Percentiles rank a stretch among this genome's conserved stretches.
Conservation (phyloP, 2,113 vertebrate genomes). For the Nothocercus nigrocapillus region DNA sequence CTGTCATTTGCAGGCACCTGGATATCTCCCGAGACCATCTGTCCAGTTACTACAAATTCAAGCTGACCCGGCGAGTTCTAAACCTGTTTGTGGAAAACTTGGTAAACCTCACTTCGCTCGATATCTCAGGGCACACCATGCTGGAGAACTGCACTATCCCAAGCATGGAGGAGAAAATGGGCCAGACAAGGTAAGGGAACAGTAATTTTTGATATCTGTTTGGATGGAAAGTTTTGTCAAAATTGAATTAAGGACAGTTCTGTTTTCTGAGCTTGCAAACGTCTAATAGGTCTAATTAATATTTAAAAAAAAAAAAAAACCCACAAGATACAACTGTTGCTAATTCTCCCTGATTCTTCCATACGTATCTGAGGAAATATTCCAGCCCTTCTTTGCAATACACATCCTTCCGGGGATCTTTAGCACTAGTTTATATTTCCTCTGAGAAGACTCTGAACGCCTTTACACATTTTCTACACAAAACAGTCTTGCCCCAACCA, state of each 20-base stretch:
- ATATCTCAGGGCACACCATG: constrained; percentile 96
- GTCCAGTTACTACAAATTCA: constrained; percentile 90
- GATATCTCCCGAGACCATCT: constrained; percentile 93
- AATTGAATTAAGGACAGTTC: not conserved
- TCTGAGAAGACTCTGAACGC: not conserved
- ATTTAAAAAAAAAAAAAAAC: not conserved
- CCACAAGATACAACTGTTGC: not conserved
- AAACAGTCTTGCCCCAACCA: not conserved
- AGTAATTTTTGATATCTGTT: not conserved
- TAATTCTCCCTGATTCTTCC: not conserved
- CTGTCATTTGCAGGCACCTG: constrained; percentile 82
- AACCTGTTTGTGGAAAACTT: constrained; percentile 90
- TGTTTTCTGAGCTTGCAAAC: not conserved
- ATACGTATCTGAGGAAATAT: not conserved
- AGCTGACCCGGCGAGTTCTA: constrained; percentile 90
- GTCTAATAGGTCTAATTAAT: not conserved
- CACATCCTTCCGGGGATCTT: not conserved
- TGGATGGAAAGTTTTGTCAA: not conserved
- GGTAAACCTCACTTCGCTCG: constrained; percentile 89
- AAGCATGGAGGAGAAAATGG: constrained; percentile 92
- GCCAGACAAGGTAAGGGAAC: constrained; percentile 87
- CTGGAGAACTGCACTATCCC: constrained; percentile 94
- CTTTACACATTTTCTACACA: not conserved
- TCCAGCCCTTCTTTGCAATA: not conserved
- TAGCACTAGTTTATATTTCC: not conserved